Evolutionary conservation across 2,888 invertebrate genomes (phyloP).

Genomic region (Herminia tarsipennalis): DNA sequence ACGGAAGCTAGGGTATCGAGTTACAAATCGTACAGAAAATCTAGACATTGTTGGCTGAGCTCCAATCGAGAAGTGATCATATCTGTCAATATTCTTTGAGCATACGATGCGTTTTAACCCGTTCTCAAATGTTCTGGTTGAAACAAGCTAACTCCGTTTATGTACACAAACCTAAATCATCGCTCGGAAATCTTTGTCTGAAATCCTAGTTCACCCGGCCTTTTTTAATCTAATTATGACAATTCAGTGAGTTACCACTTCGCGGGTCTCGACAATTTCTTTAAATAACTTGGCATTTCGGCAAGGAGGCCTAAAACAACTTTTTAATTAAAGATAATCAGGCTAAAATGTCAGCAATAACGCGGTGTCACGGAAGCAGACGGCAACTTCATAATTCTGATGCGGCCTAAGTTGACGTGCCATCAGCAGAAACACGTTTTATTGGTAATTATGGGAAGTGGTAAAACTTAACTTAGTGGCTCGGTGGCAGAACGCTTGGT

Average conservation of each 20-base stretch:
- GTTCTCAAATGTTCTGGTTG: slow-evolving; percentile 51
- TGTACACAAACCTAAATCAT: slow-evolving; percentile 24
- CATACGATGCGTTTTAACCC: slow-evolving; percentile 73
- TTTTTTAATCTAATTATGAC: slow-evolving; percentile 76
- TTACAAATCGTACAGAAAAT: slow-evolving; percentile 82
- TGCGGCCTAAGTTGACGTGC: slow-evolving; percentile 64
- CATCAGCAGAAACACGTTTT: slow-evolving; percentile 71
- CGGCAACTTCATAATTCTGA: slow-evolving; percentile 72
- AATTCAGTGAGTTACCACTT: slow-evolving; percentile 74
- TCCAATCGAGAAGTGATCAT: slow-evolving; percentile 84
- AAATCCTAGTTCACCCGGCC: slow-evolving; percentile 59
- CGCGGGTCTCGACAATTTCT: slow-evolving; percentile 71
- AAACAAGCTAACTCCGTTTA: slow-evolving; percentile 43
- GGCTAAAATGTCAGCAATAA: slow-evolving; percentile 75
- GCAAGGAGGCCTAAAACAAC: slow-evolving; percentile 70
- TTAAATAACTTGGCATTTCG: slow-evolving; percentile 76
- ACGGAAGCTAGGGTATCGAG: slow-evolving; percentile 77
- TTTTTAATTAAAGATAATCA: slow-evolving; percentile 83
- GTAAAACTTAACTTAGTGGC: slow-evolving; percentile 76
- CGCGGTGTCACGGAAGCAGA: slow-evolving; percentile 69
- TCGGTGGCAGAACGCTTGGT: slow-evolving; percentile 56
- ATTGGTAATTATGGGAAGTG: slow-evolving; percentile 79
- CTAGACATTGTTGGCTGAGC: slow-evolving; percentile 77
- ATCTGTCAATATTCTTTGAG: slow-evolving; percentile 84
- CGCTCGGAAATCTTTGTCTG: slow-evolving; percentile 45